Conservation (phyloP, 2,888 invertebrate species). For the Limnephilus rhombicus region DNA sequence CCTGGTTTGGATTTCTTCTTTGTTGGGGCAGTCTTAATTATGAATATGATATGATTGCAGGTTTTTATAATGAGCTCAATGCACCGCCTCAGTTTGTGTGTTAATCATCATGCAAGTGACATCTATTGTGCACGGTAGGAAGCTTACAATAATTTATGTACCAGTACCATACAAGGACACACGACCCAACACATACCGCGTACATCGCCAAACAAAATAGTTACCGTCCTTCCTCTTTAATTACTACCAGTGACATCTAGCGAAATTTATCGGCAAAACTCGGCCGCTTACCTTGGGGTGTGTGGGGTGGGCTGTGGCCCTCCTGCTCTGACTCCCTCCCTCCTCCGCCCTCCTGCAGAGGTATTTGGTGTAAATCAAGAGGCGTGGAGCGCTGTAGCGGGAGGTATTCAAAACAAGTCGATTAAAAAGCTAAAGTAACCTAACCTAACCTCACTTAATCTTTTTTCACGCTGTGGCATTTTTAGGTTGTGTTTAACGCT, state of each 20-base stretch:
- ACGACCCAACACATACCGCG: slow-evolving; percentile 26
- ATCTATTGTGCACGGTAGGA: slow-evolving; percentile 37
- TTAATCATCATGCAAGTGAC: slow-evolving; percentile 37
- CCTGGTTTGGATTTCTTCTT: background rate
- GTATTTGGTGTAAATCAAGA: background rate
- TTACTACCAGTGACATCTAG: slow-evolving; percentile 64
- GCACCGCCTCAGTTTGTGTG: background rate
- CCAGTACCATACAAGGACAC: background rate
- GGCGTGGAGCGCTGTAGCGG: background rate
- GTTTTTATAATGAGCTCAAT: background rate
- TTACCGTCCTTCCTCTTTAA: slow-evolving; percentile 63
- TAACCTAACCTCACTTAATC: background rate
- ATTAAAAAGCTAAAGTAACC: background rate
- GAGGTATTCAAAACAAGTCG: background rate
- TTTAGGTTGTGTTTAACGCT: background rate
- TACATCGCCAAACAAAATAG: slow-evolving; percentile 49
- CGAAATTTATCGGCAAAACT: slow-evolving; percentile 66
- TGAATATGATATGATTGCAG: background rate
- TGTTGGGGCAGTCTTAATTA: background rate
- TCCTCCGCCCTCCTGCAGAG: background rate
- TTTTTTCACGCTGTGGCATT: background rate
- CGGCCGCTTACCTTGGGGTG: slow-evolving; percentile 36
- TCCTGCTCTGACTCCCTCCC: background rate
- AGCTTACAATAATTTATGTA: slow-evolving; percentile 24
- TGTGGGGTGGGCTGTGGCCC: slow-evolving; percentile 4